Evolutionary conservation across 2,888 invertebrate species (phyloP), one percentile per base, ranked within the genome.

Genomic region (Liposcelis brunnea): DNA sequence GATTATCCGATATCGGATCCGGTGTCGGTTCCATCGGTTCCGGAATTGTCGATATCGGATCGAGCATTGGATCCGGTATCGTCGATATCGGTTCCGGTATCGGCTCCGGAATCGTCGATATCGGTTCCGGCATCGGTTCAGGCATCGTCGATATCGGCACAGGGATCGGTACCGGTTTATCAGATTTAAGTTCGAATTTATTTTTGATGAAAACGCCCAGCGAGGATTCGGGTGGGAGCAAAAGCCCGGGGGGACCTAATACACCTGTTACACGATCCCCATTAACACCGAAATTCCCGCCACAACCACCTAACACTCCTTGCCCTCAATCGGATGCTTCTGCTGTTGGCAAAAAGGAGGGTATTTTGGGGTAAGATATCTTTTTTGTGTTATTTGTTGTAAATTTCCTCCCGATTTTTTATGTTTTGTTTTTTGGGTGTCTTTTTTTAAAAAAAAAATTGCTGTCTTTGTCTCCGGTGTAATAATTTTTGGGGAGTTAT

Each of bases 131-230:
- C 10, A 40, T 40, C 11, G 44, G 16, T 12, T 31, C 44, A 15
- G 44, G 31, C 10, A 44, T 44, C 12, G 44, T 16, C 16, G 31
- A 33, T 15, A 33, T 15, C 34, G 44, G 34, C 59, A 67, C 49
- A 64, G 66, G 43, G 19, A 40, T 40, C 40, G 40, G 40, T 14
- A 15, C 40, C 3, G 40, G 40, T 21, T 19, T 40, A 18, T 40
- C 73, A 62, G 91, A 91, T 75, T 85, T 93, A 70, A 87, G 91
- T 67, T 84, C 87, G 61, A 90, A 90, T 67, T 75, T 90, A 66
- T 89, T 91, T 74, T 72, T 78, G 66, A 84, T 80, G 74, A 86
- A 86, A 72, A 87, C 86, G 60, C 86, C 86, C 61, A 85, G 85
- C 64, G 87, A 87, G 71, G 86, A 86, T 68, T 33, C 35, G 18